Base-by-base conservation (phyloP, 2,888 invertebrate species). In the Ditula angustiorana region DNA sequence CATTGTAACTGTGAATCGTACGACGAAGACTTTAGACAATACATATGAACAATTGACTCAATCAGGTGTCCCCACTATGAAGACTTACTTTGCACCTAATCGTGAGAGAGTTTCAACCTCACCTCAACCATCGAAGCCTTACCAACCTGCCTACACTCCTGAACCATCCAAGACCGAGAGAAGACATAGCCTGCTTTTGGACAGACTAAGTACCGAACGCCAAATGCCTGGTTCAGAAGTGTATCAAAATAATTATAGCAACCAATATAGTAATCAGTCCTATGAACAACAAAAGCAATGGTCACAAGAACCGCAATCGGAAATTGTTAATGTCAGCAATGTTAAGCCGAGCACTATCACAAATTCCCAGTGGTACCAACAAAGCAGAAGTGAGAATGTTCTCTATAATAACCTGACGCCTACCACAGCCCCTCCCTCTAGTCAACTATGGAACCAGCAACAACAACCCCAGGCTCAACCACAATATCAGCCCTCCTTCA, bases 291-390 rank as follows among this genome's bases (percentile, higher is more conserved):
- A 87, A 69, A 76, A 77, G 21, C 88, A 86, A 70, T 86, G 79
- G 77, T 76, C 81, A 5, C 83, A 85, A 69, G 92, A 92, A 70
- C 92, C 92, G 11, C 87, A 90, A 69, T 87, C 91, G 4, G 92
- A 92, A 75, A 86, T 92, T 35, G 72, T 92, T 1, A 87, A 80
- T 21, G 87, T 88, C 1, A 90, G 89, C 66, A 92, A 92, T 67
- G 88, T 92, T 0, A 92, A 92, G 67, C 92, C 92, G 2, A 92
- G 92, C 71, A 79, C 80, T 10, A 89, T 92, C 24, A 87, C 86
- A 7, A 92, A 91, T 63, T 88, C 89, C 61, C 89, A 92, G 68
- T 92, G 92, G 92, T 92, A 88, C 65, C 90, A 91, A 72, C 88
- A 89, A 61, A 81, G 73, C 30, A 83, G 76, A 37, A 85, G 78